Base-by-base conservation (phyloP, 2,113 vertebrate species). In the Austrofundulus limnaeus region DNA sequence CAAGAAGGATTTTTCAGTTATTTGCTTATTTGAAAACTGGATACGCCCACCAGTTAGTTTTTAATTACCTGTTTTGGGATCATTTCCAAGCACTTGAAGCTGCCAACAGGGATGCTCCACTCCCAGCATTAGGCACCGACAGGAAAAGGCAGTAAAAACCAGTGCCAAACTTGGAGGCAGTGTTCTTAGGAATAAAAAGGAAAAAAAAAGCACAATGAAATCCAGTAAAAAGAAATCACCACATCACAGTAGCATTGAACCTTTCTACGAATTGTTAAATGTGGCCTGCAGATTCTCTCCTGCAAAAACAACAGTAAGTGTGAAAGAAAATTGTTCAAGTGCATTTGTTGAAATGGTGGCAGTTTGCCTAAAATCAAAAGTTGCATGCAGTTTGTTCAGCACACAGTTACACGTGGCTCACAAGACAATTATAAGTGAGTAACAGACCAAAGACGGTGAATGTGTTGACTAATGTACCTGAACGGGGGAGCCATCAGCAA, bases 161-260 rank as follows among this genome's bases (percentile, higher is more conserved):
- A 21, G 21, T 39, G 43, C 51, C 49, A 55, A 47, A 61, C 57
- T 59, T 46, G 16, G 34, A 65, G 50, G 74, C 61, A 51, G 38
- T 4, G 28, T 25, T 69, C 55, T 46, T 55, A 71, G 66, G 67
- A 72, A 80, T 80, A 76, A 66, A 78, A 57, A 71, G 58, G 28
- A 67, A 65, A 28, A 4, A 61, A 34, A 46, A 5, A 42, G 43
- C 45, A 24, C 49, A 21, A 49, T 19, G 17, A 31, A 50, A 43
- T n/a, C 54, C 68, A 15, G 54, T 51, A 54, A 68, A 46, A 76
- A 66, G 4, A 52, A 43, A 57, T 11, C 38, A 50, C 15, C 11
- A n/a, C 69, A 62, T 59, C 39, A 68, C 34, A 48, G 45, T 39
- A 21, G 42, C 38, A 17, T 17, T 60, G 37, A 50, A 70, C 59